Evolutionary conservation across 1,140 invertebrate genomes (phyloP).

Genomic region (Zaprionus inermis): DNA sequence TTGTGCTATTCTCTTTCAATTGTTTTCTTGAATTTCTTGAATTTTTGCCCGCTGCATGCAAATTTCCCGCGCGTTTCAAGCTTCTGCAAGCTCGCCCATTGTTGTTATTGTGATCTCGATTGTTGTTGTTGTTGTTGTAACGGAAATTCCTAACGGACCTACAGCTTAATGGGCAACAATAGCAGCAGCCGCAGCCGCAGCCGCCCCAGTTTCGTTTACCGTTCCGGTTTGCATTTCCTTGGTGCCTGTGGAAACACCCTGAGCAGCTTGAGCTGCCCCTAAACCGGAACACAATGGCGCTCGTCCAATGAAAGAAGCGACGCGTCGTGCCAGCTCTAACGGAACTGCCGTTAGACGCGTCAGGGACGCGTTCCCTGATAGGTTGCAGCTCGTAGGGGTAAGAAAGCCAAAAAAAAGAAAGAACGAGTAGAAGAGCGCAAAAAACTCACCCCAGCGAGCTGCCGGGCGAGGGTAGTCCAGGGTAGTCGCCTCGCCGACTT

Average conservation of each 20-base stretch:
- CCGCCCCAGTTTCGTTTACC: neutral
- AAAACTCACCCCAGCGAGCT: conserved; percentile 56
- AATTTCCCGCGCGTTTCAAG: conserved; percentile 64
- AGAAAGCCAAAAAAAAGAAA: conserved; percentile 6
- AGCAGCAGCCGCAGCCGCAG: neutral
- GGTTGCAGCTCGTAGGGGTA: conserved; percentile 45
- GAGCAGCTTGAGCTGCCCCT: neutral
- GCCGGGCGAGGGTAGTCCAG: conserved; percentile 45
- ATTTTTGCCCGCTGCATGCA: conserved; percentile 18
- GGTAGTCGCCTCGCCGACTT: neutral
- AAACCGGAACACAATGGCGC: neutral
- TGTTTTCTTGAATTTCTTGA: neutral
- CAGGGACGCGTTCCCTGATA: conserved; percentile 44
- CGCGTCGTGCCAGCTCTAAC: conserved; percentile 55
- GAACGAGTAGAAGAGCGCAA: conserved; percentile 18
- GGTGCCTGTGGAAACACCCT: conserved; percentile 44
- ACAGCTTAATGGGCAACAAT: conserved; percentile 22
- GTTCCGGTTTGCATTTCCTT: conserved; percentile 61
- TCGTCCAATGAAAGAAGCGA: conserved; percentile 57
- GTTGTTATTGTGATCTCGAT: conserved; percentile 10
- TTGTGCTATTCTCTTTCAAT: neutral
- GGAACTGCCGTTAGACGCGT: conserved; percentile 50
- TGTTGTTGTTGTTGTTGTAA: conserved; percentile 25
- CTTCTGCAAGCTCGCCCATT: conserved; percentile 30
- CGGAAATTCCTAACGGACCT: conserved; percentile 43